These are phyloP conservation scores for Diplodus sargus DNA, from an alignment of 2,797 vertebrate species.

Conservation along the genomic window DNA sequence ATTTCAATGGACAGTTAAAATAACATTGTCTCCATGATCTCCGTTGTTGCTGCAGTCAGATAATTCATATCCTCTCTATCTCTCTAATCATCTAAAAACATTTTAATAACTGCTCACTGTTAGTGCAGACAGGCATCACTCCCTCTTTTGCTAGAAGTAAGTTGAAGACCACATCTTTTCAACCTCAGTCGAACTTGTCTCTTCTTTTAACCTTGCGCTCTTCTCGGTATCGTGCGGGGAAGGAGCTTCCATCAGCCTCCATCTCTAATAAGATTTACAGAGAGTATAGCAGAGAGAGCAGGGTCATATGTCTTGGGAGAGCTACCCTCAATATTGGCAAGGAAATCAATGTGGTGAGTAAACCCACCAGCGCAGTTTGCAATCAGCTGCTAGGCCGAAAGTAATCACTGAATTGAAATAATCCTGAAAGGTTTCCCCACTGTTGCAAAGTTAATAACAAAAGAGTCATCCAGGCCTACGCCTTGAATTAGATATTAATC, in stretches of 20 bases:
- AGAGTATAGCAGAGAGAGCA: conserved; percentile 68
- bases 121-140: not conserved
- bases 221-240: conserved; percentile 42
- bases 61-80: not conserved
- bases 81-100: not conserved
- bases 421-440: conserved; percentile 83
- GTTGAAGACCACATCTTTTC: conserved; percentile 42
- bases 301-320: conserved; percentile 85
- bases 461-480: conserved; percentile 80
- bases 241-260: conserved; percentile 56
- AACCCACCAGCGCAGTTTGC: conserved; percentile 86
- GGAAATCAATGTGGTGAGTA: conserved; percentile 92
- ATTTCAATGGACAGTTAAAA: not conserved
- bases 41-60: not conserved
- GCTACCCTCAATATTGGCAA: conserved; percentile 88
- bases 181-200: conserved; percentile 55
- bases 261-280: conserved; percentile 77
- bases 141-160: conserved; percentile 16
- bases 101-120: not conserved
- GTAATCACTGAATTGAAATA: conserved; percentile 89
- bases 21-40: not conserved
- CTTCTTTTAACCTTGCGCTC: conserved; percentile 70
- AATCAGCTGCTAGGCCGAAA: conserved; percentile 88
- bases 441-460: conserved; percentile 88
- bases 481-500: conserved; percentile 88